Evolutionary conservation across 2,113 vertebrate genomes (phyloP), one percentile per base, ranked within the genome.

Genomic region (Osmerus mordax): DNA sequence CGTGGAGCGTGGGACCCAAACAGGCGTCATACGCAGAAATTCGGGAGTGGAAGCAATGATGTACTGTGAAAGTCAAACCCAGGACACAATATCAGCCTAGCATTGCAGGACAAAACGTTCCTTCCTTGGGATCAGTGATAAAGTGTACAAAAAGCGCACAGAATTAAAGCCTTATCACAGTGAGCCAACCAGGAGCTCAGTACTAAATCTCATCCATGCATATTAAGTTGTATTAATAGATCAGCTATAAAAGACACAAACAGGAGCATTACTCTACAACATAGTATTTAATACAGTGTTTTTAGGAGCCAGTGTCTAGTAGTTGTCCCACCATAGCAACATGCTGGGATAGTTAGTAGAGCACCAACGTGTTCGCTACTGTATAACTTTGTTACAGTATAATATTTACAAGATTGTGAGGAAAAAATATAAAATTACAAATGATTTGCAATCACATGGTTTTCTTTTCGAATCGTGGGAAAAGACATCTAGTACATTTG

Each of bases 351-450:
- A 78, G 73, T 75, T 75, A 74, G 75, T 72, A 80, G 75, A 79
- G 74, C 73, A 82, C 79, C 73, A 67, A 54, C 67, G 72, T 72
- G 55, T 80, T 77, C 74, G 82, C 65, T 76, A 74, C 74, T 64
- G 81, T 84, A 82, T 81, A 53, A 74, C 71, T 88, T 87, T 84
- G 81, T 89, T 88, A 85, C 86, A 83, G 76, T 87, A 76, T 81
- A 87, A 78, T 86, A 87, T 83, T 76, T 87, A 87, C 83, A 84
- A 21, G 67, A 71, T 70, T 68, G 65, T 84, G 78, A 73, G 77
- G 86, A 82, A 15, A 81, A 78, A 19, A 32, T 29, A 54, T 63
- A 66, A 76, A 83, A 81, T 80, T 78, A 56, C 71, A 67, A 74
- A 77, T 77, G 70, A 59, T 61, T 72, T 74, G 67, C 69, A 65